A percentile compares a stretch with the other conserved stretches of the same genome.
Evolutionary conservation across 2,888 invertebrate genomes (phyloP).

Genomic region (Eudemis profundana): DNA sequence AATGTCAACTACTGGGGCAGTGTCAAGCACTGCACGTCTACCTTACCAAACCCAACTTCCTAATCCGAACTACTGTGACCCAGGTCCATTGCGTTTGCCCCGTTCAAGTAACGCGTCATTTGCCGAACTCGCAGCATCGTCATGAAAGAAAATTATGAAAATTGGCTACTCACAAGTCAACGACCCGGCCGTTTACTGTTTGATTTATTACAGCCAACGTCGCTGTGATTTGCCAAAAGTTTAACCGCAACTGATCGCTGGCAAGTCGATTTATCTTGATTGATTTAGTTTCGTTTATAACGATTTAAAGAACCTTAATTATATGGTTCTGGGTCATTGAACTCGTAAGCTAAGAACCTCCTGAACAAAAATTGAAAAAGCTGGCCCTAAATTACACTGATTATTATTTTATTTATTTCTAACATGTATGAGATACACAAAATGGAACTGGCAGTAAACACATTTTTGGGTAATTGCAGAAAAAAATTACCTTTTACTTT

Average conservation of each 20-base stretch:
- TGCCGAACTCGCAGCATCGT: slow-evolving; percentile 65
- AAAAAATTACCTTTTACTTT: no score
- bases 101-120: slow-evolving; percentile 71
- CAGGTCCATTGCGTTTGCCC: slow-evolving; percentile 43
- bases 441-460: no score
- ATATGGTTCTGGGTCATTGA: background rate
- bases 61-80: slow-evolving; percentile 27
- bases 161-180: slow-evolving; percentile 56
- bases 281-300: slow-evolving; percentile 17
- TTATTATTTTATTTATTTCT: no score
- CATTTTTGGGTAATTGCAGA: no score
- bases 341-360: no score
- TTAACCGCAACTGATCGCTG: slow-evolving; percentile 28
- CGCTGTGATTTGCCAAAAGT: slow-evolving; percentile 36
- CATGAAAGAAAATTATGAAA: slow-evolving; percentile 64
- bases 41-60: no score
- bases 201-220: slow-evolving; percentile 37
- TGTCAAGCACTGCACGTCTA: no score
- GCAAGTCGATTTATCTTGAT: slow-evolving; percentile 29
- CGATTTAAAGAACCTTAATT: background rate
- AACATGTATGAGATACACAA: no score
- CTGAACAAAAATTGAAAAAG: no score
- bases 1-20: no score
- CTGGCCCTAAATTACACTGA: no score
- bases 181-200: slow-evolving; percentile 38